A percentile compares a stretch with the other conserved stretches of the same genome.
These are phyloP conservation scores for Acrocyrtus sp. DNA, from an alignment of 2,888 invertebrate genomes.

Conservation along the genomic window DNA sequence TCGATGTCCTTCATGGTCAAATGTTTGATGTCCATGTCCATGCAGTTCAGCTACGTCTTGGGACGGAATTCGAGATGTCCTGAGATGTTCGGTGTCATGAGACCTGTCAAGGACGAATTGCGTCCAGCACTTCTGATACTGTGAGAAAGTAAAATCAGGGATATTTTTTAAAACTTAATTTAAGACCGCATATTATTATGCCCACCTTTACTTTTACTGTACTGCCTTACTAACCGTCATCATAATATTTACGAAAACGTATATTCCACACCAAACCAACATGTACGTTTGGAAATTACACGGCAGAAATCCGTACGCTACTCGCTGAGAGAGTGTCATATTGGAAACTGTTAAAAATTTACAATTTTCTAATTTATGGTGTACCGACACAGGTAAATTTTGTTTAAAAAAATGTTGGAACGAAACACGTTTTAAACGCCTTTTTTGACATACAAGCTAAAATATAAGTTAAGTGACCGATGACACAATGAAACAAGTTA, in stretches of 20 bases:
- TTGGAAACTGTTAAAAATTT: slow-evolving; percentile 14
- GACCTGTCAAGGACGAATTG: slow-evolving; percentile 23
- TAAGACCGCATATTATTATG: neutral
- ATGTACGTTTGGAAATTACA: slow-evolving; percentile 15
- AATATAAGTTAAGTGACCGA: slow-evolving; percentile 16
- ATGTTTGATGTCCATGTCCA: too few species aligned
- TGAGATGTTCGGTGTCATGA: too few species aligned
- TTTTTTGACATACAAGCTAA: slow-evolving; percentile 10
- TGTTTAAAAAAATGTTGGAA: too few species aligned
- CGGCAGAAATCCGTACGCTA: slow-evolving; percentile 18
- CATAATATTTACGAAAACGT: slow-evolving; percentile 9
- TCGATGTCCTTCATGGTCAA: too few species aligned
- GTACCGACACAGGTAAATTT: too few species aligned
- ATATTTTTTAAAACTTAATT: too few species aligned
- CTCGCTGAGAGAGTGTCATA: slow-evolving; percentile 15
- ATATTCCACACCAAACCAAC: slow-evolving; percentile 9
- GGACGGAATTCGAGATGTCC: too few species aligned
- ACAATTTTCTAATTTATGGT: neutral
- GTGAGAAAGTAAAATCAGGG: too few species aligned
- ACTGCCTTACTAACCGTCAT: slow-evolving; percentile 35
- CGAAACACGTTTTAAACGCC: too few species aligned
- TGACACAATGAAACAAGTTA: slow-evolving; percentile 3
- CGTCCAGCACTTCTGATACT: slow-evolving; percentile 42
- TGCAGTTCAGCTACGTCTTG: too few species aligned
- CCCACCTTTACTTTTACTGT: too few species aligned